phyloP scores from a whole-genome alignment of 2,888 invertebrate species.

The Coelinius sp. region DNA sequence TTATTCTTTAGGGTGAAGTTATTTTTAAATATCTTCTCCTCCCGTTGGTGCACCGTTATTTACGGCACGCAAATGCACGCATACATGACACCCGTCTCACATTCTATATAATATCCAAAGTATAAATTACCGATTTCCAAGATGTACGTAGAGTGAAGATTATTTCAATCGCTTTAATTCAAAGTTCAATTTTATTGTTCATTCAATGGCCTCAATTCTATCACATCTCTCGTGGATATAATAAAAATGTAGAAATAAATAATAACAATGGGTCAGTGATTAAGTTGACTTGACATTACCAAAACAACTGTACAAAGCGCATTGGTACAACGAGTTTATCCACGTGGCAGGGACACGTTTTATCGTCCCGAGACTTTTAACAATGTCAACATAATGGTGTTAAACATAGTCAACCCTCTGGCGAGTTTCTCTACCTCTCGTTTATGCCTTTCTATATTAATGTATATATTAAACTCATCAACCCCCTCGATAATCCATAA shows the following conservation, averaged over 20 bases:
- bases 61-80: slow-evolving; percentile 38
- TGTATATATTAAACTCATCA: background rate
- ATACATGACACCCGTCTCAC: slow-evolving; percentile 14
- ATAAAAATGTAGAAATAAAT: background rate
- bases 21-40: slow-evolving; percentile 36
- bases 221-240: background rate
- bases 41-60: slow-evolving; percentile 34
- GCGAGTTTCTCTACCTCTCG: background rate
- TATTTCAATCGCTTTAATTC: too few species aligned
- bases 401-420: background rate
- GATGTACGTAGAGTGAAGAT: background rate
- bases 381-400: background rate
- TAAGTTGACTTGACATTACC: background rate
- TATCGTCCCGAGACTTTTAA: background rate
- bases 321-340: background rate
- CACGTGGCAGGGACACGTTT: slow-evolving; percentile 17
- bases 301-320: background rate
- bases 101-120: background rate
- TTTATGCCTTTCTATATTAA: background rate
- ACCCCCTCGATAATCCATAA: background rate
- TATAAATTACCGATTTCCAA: background rate
- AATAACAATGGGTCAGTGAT: background rate
- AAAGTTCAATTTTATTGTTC: slow-evolving; percentile 31
- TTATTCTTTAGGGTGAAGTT: slow-evolving; percentile 38
- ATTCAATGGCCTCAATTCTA: slow-evolving; percentile 31